Evolutionary conservation across 2,797 vertebrate genomes (phyloP).

Genomic region (Sitta carolinensis): DNA sequence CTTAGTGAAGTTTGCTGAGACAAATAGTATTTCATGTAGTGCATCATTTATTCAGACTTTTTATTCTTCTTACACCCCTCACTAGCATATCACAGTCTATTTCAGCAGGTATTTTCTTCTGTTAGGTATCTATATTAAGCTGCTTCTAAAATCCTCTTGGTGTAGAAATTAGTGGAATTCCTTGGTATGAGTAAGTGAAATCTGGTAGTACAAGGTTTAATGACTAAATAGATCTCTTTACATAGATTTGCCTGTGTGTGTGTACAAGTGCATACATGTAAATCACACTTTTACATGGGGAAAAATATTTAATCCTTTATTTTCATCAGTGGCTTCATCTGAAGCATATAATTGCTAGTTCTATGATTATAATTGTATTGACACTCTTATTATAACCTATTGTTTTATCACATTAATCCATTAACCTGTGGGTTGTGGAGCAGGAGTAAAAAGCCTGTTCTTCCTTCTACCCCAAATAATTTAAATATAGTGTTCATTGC

Average conservation of each 20-base stretch:
- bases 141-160: neutral
- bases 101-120: neutral
- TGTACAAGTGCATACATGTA: neutral
- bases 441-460: slow-evolving; percentile 40
- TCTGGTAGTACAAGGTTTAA: neutral
- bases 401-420: slow-evolving; percentile 56
- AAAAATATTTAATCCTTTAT: slow-evolving; percentile 53
- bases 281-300: neutral
- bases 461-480: slow-evolving; percentile 56
- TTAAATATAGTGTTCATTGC: neutral
- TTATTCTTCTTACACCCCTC: neutral
- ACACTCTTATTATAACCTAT: slow-evolving; percentile 45
- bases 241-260: neutral
- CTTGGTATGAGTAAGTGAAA: neutral
- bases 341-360: slow-evolving; percentile 58
- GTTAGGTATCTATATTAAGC: neutral
- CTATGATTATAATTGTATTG: slow-evolving; percentile 64
- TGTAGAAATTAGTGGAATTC: neutral
- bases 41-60: neutral
- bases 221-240: neutral
- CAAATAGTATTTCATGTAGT: neutral
- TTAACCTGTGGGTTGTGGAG: slow-evolving; percentile 46
- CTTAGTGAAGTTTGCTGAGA: neutral
- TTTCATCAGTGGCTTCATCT: slow-evolving; percentile 55
- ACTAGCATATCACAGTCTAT: neutral